These are phyloP conservation scores for Centropristis striata DNA, from an alignment of 2,113 vertebrate species.

Conservation along the genomic window DNA sequence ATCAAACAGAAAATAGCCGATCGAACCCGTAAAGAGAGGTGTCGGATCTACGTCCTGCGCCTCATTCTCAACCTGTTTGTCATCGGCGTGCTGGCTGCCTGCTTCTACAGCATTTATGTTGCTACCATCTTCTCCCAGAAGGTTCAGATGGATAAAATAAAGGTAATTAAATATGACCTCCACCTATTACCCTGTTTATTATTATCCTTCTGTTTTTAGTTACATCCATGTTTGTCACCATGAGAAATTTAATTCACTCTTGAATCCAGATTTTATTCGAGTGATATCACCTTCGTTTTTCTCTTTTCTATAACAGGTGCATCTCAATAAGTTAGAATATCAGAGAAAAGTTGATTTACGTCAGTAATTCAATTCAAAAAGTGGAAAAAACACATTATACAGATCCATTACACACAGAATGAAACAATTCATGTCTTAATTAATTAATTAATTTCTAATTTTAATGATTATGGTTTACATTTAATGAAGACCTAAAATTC, in stretches of 20 bases:
- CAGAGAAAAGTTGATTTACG: no score
- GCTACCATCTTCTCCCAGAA: conserved; percentile 92
- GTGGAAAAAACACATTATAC: no score
- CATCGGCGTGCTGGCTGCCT: conserved; percentile 86
- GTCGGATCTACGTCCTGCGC: conserved; percentile 90
- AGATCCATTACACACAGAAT: no score
- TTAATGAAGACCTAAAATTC: no score
- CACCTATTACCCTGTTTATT: background rate
- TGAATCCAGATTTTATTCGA: background rate
- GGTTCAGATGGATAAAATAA: conserved; percentile 52
- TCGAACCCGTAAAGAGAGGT: conserved; percentile 88
- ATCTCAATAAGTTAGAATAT: no score
- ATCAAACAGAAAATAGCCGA: conserved; percentile 90
- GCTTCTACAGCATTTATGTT: conserved; percentile 94
- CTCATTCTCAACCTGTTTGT: conserved; percentile 91
- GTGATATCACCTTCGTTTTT: no score
- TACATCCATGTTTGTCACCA: background rate
- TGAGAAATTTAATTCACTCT: background rate
- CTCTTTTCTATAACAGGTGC: background rate
- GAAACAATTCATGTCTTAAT: no score
- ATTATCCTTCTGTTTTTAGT: background rate
- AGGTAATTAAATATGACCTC: conserved; percentile 36
- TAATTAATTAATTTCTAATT: no score
- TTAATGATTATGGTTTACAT: no score
- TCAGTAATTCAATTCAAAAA: no score